phyloP scores from a whole-genome alignment of 2,113 vertebrate genomes.

The Atrichornis clamosus region DNA sequence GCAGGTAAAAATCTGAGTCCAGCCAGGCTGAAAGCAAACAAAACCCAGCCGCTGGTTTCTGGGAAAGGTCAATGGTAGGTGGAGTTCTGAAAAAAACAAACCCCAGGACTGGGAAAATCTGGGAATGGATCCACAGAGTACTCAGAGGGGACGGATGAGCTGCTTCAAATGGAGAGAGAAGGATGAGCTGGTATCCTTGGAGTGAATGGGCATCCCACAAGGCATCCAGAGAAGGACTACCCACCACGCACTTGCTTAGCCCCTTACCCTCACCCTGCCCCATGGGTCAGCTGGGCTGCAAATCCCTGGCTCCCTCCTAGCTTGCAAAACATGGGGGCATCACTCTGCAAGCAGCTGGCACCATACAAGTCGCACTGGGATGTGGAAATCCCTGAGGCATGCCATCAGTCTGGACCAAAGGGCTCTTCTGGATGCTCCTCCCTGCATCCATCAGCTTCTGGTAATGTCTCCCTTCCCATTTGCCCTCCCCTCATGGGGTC shows the following conservation, averaged over 20 bases:
- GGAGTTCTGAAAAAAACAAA: background rate
- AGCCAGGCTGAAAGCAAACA: background rate
- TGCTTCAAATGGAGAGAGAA: background rate
- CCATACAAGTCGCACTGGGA: accelerated
- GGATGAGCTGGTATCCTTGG: background rate
- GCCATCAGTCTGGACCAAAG: background rate
- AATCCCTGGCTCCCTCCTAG: background rate
- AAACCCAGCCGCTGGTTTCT: background rate
- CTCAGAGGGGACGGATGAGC: background rate
- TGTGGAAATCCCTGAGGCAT: background rate
- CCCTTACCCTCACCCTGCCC: background rate
- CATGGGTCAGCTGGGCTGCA: background rate
- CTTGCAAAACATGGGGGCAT: background rate
- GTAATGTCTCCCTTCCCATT: background rate
- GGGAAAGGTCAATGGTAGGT: background rate
- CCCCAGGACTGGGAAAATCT: background rate
- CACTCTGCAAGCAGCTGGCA: background rate
- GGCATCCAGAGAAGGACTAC: background rate
- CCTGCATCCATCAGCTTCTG: background rate
- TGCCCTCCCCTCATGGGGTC: accelerated
- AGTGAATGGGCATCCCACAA: background rate
- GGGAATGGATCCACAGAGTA: background rate
- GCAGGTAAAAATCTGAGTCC: background rate
- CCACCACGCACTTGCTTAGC: accelerated
- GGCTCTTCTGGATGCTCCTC: accelerated